These are phyloP conservation scores for Hymenochirus boettgeri DNA, from an alignment of 2,113 vertebrate genomes.

Conservation along the genomic window DNA sequence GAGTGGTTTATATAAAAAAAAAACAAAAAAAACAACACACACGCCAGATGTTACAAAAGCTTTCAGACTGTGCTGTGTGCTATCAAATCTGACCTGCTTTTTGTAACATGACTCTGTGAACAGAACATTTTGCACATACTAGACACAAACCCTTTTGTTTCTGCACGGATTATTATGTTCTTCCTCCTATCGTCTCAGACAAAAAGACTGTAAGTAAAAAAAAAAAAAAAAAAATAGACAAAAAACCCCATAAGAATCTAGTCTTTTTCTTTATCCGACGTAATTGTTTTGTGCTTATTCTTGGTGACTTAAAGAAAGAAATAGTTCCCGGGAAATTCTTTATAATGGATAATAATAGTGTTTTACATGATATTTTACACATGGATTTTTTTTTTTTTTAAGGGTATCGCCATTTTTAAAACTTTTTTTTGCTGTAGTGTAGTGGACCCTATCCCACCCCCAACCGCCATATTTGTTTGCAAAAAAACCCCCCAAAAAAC, in stretches of 20 bases:
- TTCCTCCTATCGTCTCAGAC: conserved; percentile 21
- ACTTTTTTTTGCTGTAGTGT: too few species aligned
- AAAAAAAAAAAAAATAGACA: conserved; percentile 8
- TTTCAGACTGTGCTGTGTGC: conserved; percentile 9
- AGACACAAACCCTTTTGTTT: conserved; percentile 37
- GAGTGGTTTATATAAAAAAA: conserved; percentile 9
- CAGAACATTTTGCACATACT: conserved; percentile 37
- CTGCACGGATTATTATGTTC: conserved; percentile 22
- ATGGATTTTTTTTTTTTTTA: neutral
- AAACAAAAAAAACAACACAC: too few species aligned
- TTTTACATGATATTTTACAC: conserved; percentile 2
- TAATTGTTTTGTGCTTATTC: conserved; percentile 12
- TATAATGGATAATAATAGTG: neutral
- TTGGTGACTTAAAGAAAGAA: conserved; percentile 22
- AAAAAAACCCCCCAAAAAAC: too few species aligned
- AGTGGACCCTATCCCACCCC: too few species aligned
- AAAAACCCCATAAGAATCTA: conserved; percentile 3
- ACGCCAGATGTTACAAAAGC: conserved; percentile 26
- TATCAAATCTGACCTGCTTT: conserved; percentile 31
- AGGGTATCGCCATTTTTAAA: too few species aligned
- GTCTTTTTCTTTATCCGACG: conserved; percentile 32
- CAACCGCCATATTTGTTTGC: too few species aligned
- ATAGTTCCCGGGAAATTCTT: neutral
- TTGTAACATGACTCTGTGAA: conserved; percentile 35
- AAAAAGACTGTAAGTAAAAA: conserved; percentile 2